Evolutionary conservation across 2,797 vertebrate species (phyloP).

Genomic region (Chaenodraco wilsoni): DNA sequence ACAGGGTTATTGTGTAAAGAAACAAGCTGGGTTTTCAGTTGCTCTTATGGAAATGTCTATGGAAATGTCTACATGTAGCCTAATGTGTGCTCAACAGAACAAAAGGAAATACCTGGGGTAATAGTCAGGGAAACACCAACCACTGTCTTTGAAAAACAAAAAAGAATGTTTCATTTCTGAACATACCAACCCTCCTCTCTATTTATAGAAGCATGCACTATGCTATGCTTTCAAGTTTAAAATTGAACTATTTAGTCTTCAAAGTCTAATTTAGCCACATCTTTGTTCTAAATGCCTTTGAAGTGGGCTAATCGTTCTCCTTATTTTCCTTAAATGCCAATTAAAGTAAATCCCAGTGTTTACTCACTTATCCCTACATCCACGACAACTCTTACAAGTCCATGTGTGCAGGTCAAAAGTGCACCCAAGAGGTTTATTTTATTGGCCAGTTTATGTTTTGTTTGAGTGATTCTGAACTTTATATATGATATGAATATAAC

Average conservation of each 20-base stretch:
- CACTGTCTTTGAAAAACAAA: slow-evolving; percentile 45
- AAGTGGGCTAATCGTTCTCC: slow-evolving; percentile 68
- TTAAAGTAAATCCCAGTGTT: slow-evolving; percentile 80
- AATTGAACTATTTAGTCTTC: slow-evolving; percentile 62
- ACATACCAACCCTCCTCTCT: slow-evolving; percentile 29
- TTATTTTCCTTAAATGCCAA: slow-evolving; percentile 76
- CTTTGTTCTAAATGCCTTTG: slow-evolving; percentile 76
- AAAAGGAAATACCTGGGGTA: slow-evolving; percentile 56
- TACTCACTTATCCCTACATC: slow-evolving; percentile 48
- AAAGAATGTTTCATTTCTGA: slow-evolving; percentile 39
- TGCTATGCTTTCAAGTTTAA: slow-evolving; percentile 64
- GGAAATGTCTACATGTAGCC: slow-evolving; percentile 72
- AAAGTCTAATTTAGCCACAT: slow-evolving; percentile 63
- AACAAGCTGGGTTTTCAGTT: slow-evolving; percentile 72
- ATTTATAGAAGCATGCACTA: slow-evolving; percentile 41
- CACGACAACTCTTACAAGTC: slow-evolving; percentile 36
- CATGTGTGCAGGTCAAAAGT: slow-evolving; percentile 64
- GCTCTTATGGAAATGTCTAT: slow-evolving; percentile 84
- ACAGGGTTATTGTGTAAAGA: slow-evolving; percentile 61
- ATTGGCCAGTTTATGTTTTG: slow-evolving; percentile 58
- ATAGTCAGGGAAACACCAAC: slow-evolving; percentile 52
- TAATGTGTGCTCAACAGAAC: slow-evolving; percentile 62
- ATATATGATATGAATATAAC: slow-evolving; percentile 62
- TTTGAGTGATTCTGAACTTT: slow-evolving; percentile 56
- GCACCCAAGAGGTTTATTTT: slow-evolving; percentile 40